Evolutionary conservation across 1,140 invertebrate genomes (phyloP), one percentile per base, ranked within the genome.

Genomic region (Centruroides sculpturatus): DNA sequence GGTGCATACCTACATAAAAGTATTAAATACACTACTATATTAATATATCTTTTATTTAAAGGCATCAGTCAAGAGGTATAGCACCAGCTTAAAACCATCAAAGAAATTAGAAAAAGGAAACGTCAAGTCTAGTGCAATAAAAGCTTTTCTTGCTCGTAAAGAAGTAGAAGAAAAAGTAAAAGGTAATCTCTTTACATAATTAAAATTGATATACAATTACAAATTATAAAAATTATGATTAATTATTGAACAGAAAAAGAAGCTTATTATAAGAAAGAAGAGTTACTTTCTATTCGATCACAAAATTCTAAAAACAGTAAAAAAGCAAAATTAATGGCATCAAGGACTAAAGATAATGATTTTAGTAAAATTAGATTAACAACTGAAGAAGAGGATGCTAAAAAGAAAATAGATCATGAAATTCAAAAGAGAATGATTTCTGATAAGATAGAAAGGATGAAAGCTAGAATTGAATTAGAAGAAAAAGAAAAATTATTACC

Each of bases 301-400:
- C 82, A 78, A 70, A 80, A 82, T 71, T 76, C 75, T 61, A 82
- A 82, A 68, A 77, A 79, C 12, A 76, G 76, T 47, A 74, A 76
- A 63, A 65, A 80, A 35, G 77, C 82, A 0, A 80, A 79, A 67
- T 79, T 81, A 58, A 85, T 85, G 76, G 76, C 85, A 63, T 82
- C 83, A 71, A 76, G 88, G 3, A 91, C 87, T 35, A 92, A 92
- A 76, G 86, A 87, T 56, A 76, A 86, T 58, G 84, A 89, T 69
- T 80, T 80, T 70, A 79, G 83, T 46, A 83, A 86, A 66, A 88
- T 86, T 56, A 83, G 83, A 51, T 79, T 87, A 46, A 87, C 85
- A 0, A 74, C 83, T 46, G 79, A 80, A 52, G 59, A 67, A 75
- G 77, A 78, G n/a, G 48, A 50, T 47, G 47, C 53, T 46, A 61